Evolutionary conservation across 2,888 invertebrate genomes (phyloP).

Genomic region (Hirtodrosophila alboralis): DNA sequence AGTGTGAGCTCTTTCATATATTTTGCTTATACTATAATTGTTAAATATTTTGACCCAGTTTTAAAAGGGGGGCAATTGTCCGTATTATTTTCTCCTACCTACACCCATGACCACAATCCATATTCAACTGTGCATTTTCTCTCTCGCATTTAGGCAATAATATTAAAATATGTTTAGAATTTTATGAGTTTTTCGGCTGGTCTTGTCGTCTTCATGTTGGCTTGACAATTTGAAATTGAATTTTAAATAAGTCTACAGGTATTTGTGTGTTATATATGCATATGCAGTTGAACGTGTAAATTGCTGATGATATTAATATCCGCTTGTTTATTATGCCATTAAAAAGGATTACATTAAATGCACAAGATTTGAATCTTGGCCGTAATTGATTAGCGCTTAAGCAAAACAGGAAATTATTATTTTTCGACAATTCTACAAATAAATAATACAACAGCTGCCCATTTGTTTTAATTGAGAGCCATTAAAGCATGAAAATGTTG

Average conservation of each 20-base stretch:
- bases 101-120: no score
- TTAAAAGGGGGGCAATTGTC: no score
- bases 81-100: no score
- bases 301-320: conserved; percentile 77
- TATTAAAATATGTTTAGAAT: conserved; percentile 62
- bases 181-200: conserved; percentile 61
- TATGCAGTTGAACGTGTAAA: conserved; percentile 42
- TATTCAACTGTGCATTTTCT: no score
- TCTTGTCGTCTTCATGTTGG: conserved; percentile 31
- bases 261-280: conserved; percentile 5
- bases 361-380: conserved; percentile 50
- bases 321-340: conserved; percentile 62
- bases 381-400: conserved; percentile 61
- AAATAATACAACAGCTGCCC: conserved; percentile 42
- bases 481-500: conserved; percentile 25
- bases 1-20: no score
- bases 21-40: no score
- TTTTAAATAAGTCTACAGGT: conserved; percentile 52
- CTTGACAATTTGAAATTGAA: conserved; percentile 61
- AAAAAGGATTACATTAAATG: conserved; percentile 54
- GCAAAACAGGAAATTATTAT: conserved; percentile 65
- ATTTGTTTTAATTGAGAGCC: conserved; percentile 56
- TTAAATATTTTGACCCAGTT: no score
- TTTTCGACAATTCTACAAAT: conserved; percentile 31
- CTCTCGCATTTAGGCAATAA: no score